Conservation (phyloP, 2,113 vertebrate genomes). For the Craseonycteris thonglongyai region DNA sequence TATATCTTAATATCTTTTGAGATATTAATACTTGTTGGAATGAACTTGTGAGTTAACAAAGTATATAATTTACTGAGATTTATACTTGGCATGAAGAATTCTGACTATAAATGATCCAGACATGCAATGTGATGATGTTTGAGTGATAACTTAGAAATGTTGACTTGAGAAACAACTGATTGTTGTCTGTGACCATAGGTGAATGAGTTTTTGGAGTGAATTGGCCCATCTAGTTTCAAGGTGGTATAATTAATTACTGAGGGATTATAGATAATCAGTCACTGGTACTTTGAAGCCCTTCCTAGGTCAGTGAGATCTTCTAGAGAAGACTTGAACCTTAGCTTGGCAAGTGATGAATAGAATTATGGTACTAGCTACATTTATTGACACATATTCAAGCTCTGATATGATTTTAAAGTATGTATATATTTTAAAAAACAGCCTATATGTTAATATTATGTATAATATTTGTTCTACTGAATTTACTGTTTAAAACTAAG, state of each 20-base stretch:
- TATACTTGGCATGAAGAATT: not conserved
- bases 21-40: not conserved
- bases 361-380: not conserved
- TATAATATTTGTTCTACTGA: not conserved
- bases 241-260: not conserved
- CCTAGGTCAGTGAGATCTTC: not conserved
- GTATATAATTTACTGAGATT: not conserved
- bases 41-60: constrained; percentile 22
- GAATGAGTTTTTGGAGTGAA: not conserved
- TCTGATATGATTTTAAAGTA: not conserved
- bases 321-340: not conserved
- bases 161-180: constrained; percentile 5
- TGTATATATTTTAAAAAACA: too few species aligned
- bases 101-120: not conserved
- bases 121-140: constrained; percentile 5
- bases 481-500: constrained; percentile 29
- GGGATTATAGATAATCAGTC: not conserved
- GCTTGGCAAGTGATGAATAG: not conserved
- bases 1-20: not conserved
- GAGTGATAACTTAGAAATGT: constrained; percentile 7
- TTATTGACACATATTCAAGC: not conserved
- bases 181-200: not conserved
- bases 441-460: not conserved
- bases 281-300: not conserved
- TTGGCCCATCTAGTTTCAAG: not conserved